Conservation (phyloP, 1,140 invertebrate genomes). For the Megalonaias nervosa region DNA sequence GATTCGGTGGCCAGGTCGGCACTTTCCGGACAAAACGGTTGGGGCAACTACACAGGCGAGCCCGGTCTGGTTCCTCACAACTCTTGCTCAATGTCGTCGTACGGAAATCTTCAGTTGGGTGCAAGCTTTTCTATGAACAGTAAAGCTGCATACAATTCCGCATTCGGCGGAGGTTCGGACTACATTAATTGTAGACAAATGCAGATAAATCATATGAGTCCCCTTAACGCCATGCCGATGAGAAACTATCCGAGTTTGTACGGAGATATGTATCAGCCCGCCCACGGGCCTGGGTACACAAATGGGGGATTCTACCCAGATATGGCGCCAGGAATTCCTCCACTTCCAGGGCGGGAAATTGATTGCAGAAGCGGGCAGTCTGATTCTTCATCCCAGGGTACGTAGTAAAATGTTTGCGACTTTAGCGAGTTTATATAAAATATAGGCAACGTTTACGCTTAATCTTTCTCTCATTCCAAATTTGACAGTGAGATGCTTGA, state of each 20-base stretch:
- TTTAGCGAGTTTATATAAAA: too few relatives aligned
- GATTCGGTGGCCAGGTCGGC: constrained; percentile 40
- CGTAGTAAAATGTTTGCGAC: constrained; percentile 3
- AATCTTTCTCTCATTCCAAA: too few relatives aligned
- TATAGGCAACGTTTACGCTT: too few relatives aligned
- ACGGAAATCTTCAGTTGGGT: constrained; percentile 62
- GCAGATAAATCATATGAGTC: constrained; percentile 63
- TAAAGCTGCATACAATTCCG: constrained; percentile 55
- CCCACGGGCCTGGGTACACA: constrained; percentile 59
- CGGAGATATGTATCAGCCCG: constrained; percentile 65
- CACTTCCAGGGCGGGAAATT: constrained; percentile 57
- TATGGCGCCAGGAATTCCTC: constrained; percentile 60
- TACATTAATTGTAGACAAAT: constrained; percentile 67
- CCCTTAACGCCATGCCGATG: constrained; percentile 61
- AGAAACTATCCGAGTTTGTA: constrained; percentile 64
- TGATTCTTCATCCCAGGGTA: constrained; percentile 63
- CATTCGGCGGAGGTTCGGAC: constrained; percentile 48
- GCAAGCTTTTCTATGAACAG: constrained; percentile 66
- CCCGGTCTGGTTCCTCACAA: constrained; percentile 52
- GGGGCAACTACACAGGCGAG: constrained; percentile 56
- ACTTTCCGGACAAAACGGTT: constrained; percentile 60
- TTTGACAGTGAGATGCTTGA: too few relatives aligned
- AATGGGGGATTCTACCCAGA: constrained; percentile 67
- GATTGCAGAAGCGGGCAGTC: constrained; percentile 61
- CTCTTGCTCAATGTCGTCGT: constrained; percentile 66